These are phyloP conservation scores for Microplitis demolitor DNA, from an alignment of 1,140 invertebrate species.

Conservation along the genomic window DNA sequence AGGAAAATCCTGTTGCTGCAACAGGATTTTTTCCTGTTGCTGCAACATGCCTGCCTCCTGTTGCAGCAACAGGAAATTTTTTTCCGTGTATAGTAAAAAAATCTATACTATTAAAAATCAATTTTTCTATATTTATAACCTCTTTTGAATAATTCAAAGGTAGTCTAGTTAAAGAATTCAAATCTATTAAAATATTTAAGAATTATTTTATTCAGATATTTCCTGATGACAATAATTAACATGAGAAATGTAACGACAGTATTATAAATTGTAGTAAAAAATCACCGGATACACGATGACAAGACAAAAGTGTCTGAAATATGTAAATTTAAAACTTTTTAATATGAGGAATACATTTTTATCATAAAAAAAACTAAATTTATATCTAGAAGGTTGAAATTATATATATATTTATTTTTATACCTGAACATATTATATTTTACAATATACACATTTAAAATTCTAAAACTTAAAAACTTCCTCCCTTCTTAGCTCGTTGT, in stretches of 20 bases:
- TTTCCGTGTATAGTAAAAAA: too few relatives aligned
- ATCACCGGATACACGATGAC: constrained; percentile 9
- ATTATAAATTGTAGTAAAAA: not conserved
- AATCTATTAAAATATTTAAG: not conserved
- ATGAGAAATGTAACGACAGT: constrained; percentile 8
- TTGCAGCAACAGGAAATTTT: too few relatives aligned
- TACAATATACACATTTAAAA: not conserved
- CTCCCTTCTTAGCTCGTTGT: not conserved
- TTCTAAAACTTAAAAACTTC: not conserved
- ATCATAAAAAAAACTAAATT: constrained; percentile 1
- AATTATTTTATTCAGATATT: not conserved
- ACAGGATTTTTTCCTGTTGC: too few relatives aligned
- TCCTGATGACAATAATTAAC: not conserved
- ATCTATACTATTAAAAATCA: too few relatives aligned
- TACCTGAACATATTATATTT: not conserved
- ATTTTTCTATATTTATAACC: too few relatives aligned
- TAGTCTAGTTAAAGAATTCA: too few relatives aligned
- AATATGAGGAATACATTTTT: constrained; percentile 1
- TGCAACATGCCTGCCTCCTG: too few relatives aligned
- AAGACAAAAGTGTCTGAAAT: constrained; percentile 5
- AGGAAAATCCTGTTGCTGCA: too few relatives aligned
- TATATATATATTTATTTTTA: constrained; percentile 9
- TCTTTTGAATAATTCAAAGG: too few relatives aligned
- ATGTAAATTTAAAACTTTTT: constrained; percentile 13
- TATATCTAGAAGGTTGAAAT: not conserved